Evolutionary conservation across 2,113 vertebrate genomes (phyloP).

Genomic region (Catagonus wagneri): DNA sequence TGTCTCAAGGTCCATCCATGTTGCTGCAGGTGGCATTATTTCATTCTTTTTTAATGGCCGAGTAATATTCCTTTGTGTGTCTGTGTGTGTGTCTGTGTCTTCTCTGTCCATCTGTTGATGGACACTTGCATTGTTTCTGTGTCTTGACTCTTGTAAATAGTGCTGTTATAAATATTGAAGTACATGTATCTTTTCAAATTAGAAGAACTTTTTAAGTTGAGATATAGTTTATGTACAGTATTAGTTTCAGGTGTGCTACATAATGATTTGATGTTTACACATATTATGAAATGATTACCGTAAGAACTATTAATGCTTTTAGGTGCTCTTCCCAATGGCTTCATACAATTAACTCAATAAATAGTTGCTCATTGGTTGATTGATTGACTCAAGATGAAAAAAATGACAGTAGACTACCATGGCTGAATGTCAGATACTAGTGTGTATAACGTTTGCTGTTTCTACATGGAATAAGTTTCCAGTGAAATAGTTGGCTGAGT

Average conservation of each 20-base stretch:
- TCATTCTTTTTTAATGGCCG: too few species aligned
- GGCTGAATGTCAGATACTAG: neutral
- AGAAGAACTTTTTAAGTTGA: neutral
- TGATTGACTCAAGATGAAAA: neutral
- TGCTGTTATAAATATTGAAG: too few species aligned
- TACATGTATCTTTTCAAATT: too few species aligned
- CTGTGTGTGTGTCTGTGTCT: too few species aligned
- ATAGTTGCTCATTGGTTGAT: neutral
- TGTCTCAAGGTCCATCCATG: too few species aligned
- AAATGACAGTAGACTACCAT: neutral
- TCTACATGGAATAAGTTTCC: neutral
- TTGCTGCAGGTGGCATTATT: too few species aligned
- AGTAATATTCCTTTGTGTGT: too few species aligned
- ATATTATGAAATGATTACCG: neutral
- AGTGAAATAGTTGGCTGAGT: neutral
- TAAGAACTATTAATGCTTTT: neutral
- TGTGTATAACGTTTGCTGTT: neutral
- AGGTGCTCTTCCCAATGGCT: neutral
- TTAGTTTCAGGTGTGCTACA: neutral
- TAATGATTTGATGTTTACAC: neutral
- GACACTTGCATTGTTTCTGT: too few species aligned
- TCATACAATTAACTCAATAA: neutral
- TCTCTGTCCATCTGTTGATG: too few species aligned
- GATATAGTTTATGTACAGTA: neutral
- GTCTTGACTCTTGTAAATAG: too few species aligned